Evolutionary conservation across 2,113 vertebrate species (phyloP).

Genomic region (Lasiurus borealis): DNA sequence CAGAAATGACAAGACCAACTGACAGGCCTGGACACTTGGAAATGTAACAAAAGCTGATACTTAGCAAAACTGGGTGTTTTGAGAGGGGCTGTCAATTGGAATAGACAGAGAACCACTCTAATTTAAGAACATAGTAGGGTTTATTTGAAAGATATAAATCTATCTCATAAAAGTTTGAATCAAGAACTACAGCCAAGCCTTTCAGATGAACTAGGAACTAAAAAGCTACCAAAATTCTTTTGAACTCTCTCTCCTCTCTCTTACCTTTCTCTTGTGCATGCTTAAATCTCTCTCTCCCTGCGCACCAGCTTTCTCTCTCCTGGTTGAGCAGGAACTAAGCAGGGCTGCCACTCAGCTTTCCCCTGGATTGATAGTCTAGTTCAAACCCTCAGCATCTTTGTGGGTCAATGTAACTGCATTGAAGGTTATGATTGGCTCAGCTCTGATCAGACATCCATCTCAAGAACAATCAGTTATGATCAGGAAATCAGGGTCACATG

Average conservation of each 20-base stretch:
- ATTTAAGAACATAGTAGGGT: constrained; percentile 29
- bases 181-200: background rate
- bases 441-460: background rate
- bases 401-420: background rate
- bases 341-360: background rate
- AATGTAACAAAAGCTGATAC: background rate
- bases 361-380: background rate
- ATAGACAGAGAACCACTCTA: constrained; percentile 14
- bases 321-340: background rate
- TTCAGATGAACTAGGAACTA: background rate
- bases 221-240: constrained; percentile 6
- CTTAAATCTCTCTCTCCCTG: background rate
- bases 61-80: background rate
- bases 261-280: background rate
- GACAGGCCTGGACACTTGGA: background rate
- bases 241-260: background rate
- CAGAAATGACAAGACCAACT: background rate
- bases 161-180: constrained; percentile 53
- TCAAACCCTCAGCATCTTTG: background rate
- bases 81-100: background rate
- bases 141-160: constrained; percentile 51
- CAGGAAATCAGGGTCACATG: background rate
- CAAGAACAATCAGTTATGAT: background rate
- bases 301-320: background rate
- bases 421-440: background rate